Evolutionary conservation across 2,888 invertebrate species (phyloP).

Genomic region (Temnothorax ravouxi): DNA sequence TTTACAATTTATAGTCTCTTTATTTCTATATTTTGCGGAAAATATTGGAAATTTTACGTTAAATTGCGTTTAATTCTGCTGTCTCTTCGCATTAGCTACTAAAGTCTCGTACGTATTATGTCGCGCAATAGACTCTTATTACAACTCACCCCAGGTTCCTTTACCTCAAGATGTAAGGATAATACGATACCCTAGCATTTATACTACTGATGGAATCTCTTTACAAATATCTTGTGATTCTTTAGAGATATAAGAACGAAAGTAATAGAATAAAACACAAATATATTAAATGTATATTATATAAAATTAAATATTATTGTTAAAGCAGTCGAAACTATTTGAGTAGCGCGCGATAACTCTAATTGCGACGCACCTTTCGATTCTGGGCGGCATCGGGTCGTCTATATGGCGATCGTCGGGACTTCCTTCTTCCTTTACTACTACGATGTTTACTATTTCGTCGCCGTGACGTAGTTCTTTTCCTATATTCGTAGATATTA

Average conservation of each 20-base stretch:
- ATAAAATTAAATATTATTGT: background rate
- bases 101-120: background rate
- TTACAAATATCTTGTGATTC: background rate
- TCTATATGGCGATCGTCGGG: constrained; percentile 1
- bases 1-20: background rate
- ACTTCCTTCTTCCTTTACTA: background rate
- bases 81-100: background rate
- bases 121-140: background rate
- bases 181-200: background rate
- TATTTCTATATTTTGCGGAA: background rate
- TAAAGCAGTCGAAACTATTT: background rate
- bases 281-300: background rate
- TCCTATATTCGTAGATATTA: constrained; percentile 14
- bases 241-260: background rate
- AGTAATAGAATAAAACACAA: background rate
- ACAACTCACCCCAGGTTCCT: background rate
- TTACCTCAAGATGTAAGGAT: constrained; percentile 11
- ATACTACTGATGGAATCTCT: background rate
- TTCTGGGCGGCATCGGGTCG: background rate
- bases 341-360: background rate
- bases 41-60: background rate
- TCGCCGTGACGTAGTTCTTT: constrained; percentile 5
- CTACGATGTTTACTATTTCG: background rate
- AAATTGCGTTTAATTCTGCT: too few relatives aligned
- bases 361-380: constrained; percentile 18